Percentiles rank a stretch among this genome's conserved stretches.
Conservation (phyloP, 2,888 invertebrate species). For the Lymantria dispar region DNA sequence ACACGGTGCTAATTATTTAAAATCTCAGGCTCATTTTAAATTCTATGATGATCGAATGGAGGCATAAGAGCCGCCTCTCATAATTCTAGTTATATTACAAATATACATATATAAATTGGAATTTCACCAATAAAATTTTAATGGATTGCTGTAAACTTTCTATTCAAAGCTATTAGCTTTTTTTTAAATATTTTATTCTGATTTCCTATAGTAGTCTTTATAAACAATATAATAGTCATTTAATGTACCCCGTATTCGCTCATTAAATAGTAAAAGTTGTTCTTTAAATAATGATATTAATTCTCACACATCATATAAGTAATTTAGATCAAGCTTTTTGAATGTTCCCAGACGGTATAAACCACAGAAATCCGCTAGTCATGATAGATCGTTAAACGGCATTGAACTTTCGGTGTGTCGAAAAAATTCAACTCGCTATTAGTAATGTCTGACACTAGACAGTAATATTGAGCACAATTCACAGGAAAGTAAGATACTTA, state of each 20-base stretch:
- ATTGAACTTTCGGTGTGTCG: constrained; percentile 45
- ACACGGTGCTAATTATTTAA: too few relatives aligned
- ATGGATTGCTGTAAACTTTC: constrained; percentile 19
- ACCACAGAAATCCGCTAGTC: constrained; percentile 32
- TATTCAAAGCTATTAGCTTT: constrained; percentile 1
- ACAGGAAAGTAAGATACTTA: too few relatives aligned
- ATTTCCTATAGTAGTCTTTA: background rate
- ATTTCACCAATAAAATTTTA: constrained; percentile 19
- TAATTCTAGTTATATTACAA: background rate
- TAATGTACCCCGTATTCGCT: background rate
- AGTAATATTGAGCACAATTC: background rate
- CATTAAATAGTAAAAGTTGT: background rate
- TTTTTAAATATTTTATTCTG: background rate
- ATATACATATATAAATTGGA: constrained; percentile 1
- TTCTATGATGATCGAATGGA: too few relatives aligned
- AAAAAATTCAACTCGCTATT: constrained; percentile 22
- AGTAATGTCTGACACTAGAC: constrained; percentile 6
- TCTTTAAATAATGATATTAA: background rate
- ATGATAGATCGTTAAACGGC: constrained; percentile 39
- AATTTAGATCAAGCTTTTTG: constrained; percentile 15
- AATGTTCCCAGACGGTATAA: constrained; percentile 5
- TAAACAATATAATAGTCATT: too few relatives aligned
- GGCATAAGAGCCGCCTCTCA: background rate
- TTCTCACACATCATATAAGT: background rate
- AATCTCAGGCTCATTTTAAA: too few relatives aligned